A percentile compares a stretch with the other conserved stretches of the same genome.
These are phyloP conservation scores for Acleris emargana DNA, from an alignment of 2,888 invertebrate species.

Conservation along the genomic window DNA sequence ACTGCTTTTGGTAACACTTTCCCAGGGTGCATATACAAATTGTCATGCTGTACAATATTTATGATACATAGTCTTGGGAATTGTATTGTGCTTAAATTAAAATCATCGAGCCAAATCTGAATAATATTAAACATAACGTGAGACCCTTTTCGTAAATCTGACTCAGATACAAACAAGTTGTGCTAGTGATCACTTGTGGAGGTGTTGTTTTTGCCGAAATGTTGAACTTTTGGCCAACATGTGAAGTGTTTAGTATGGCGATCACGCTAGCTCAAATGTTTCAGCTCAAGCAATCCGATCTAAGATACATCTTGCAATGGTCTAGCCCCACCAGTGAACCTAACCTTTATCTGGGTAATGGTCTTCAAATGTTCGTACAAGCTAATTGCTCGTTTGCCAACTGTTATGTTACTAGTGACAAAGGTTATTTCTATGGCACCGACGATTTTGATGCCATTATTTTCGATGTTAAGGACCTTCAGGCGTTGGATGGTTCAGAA, in stretches of 20 bases:
- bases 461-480: slow-evolving; percentile 2
- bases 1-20: no score
- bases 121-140: no score
- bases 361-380: background rate
- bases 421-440: background rate
- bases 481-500: background rate
- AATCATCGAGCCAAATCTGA: no score
- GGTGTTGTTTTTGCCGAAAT: background rate
- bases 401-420: background rate
- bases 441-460: slow-evolving; percentile 4
- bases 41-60: background rate
- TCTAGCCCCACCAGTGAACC: background rate
- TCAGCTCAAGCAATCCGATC: background rate
- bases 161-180: background rate
- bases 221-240: background rate
- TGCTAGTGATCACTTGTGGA: background rate
- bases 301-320: slow-evolving; percentile 13
- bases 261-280: background rate
- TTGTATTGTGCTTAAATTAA: background rate
- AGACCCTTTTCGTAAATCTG: no score
- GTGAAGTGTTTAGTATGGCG: background rate
- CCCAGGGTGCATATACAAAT: no score
- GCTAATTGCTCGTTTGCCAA: slow-evolving; percentile 2
- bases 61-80: background rate
- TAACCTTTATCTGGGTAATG: background rate